Base-by-base conservation (phyloP, 2,113 vertebrate genomes). In the Brienomyrus brachyistius region DNA sequence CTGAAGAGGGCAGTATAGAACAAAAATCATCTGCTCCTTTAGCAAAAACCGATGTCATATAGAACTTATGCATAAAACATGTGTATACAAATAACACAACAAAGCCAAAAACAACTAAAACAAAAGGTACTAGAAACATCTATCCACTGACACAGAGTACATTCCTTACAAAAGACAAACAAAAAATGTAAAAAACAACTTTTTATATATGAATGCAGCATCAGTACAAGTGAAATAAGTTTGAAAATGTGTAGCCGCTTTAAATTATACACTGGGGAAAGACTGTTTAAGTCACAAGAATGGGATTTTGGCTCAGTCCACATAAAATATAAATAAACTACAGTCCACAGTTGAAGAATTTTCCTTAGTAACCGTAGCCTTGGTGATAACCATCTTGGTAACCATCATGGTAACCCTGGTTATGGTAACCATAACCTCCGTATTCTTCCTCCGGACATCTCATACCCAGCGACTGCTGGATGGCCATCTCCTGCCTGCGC, bases 401-500 rank as follows among this genome's bases (percentile, higher is more conserved):
- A 35, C 96, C 96, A 89, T 97, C 96, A 80, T 97, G 96, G 90
- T 97, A 97, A 45, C 96, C 96, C 93, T 96, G 96, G 92, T 94
- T 95, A 91, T 97, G 97, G 91, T 97, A 96, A 91, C 96, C 96
- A 23, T 97, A 97, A 70, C 96, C 96, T 90, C 95, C 96, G 15
- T 97, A 96, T 88, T 98, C 97, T 56, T 97, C 96, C 82, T 97
- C 97, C 0, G 97, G 97, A 90, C 97, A 98, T 43, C 96, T 96
- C 97, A 98, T 97, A 47, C 97, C 97, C 0, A 98, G 94, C 0
- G 97, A 98, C 89, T 96, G 96, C 94, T 98, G 97, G 90, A 98
- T 98, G 74, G 97, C 97, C 97, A 98, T 97, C 92, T 98, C 97
- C 92, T 98, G 97, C 47, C 97, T 94, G 90, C 97, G 95, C 40